These are phyloP conservation scores for Sakesphorus luctuosus DNA, from an alignment of 2,113 vertebrate species.

Conservation along the genomic window DNA sequence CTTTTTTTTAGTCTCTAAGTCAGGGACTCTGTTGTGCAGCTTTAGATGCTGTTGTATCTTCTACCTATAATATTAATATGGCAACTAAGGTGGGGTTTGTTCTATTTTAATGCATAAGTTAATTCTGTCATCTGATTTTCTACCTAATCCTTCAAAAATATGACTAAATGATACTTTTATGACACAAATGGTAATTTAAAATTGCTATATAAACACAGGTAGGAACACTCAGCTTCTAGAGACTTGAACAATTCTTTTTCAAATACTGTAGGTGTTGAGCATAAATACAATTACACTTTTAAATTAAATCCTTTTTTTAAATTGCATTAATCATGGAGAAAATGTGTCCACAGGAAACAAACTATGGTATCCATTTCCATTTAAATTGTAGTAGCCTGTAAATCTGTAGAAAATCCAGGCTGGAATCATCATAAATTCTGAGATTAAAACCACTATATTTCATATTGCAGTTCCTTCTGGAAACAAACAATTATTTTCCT, in stretches of 20 bases:
- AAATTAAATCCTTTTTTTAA: not conserved
- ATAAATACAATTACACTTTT: not conserved
- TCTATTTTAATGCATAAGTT: not conserved
- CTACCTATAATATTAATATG: not conserved
- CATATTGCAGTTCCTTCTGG: not conserved
- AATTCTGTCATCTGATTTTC: not conserved
- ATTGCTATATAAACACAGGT: not conserved
- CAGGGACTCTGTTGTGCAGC: not conserved
- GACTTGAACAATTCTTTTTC: not conserved
- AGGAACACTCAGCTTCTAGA: not conserved
- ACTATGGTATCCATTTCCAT: not conserved
- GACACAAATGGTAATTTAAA: not conserved
- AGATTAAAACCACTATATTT: not conserved
- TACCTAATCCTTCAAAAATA: not conserved
- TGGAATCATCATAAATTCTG: not conserved
- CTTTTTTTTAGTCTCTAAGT: not conserved
- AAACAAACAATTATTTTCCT: not conserved
- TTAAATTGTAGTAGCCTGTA: not conserved
- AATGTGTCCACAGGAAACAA: not conserved
- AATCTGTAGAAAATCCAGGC: not conserved
- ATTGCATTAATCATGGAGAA: not conserved
- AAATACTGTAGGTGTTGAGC: not conserved
- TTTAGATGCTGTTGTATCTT: not conserved
- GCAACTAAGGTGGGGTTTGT: not conserved
- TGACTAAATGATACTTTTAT: not conserved